These are phyloP conservation scores for Dermochelys coriacea DNA, from an alignment of 2,797 vertebrate genomes.

Conservation along the genomic window DNA sequence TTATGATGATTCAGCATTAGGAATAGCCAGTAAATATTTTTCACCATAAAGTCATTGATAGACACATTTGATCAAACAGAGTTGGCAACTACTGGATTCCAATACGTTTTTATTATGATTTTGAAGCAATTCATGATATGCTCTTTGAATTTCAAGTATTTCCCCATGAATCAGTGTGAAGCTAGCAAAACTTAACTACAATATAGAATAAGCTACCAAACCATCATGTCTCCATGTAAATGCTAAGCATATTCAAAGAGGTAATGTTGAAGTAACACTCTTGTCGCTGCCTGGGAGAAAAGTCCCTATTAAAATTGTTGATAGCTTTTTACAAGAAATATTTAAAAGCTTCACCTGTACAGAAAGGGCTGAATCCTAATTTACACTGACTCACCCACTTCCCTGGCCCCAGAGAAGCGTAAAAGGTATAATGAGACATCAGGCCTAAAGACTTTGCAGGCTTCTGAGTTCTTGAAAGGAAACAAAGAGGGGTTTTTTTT, in stretches of 20 bases:
- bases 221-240: background rate
- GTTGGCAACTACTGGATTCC: background rate
- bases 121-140: background rate
- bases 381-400: background rate
- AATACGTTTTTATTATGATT: background rate
- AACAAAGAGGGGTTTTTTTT: background rate
- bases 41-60: background rate
- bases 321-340: background rate
- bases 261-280: fast-evolving
- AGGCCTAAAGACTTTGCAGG: background rate
- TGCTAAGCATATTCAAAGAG: background rate
- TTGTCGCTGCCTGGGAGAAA: background rate
- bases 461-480: background rate
- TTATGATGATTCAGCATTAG: background rate
- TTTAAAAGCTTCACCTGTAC: background rate
- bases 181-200: background rate
- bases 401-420: background rate
- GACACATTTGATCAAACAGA: background rate
- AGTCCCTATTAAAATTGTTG: background rate
- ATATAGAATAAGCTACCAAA: background rate
- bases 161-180: background rate
- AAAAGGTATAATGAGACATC: background rate
- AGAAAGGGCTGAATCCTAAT: background rate
- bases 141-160: background rate
- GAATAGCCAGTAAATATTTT: background rate